A percentile compares a stretch with the other conserved stretches of the same genome.
Conservation (phyloP, 2,888 invertebrate species). For the Dynastes grantii region DNA sequence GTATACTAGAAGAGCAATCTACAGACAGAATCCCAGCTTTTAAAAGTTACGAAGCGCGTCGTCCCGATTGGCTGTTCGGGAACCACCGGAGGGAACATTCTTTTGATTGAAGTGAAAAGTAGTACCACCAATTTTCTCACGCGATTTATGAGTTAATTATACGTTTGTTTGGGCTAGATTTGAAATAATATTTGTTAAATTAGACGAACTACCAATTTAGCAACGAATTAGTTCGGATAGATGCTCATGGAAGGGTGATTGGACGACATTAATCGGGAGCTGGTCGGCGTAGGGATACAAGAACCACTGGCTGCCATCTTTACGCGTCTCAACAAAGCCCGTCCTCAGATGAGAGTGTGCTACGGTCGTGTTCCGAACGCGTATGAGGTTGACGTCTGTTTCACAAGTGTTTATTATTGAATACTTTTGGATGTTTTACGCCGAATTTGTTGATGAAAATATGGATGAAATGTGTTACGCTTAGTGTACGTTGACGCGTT, state of each 20-base stretch:
- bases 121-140: conserved; percentile 64
- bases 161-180: neutral
- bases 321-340: conserved; percentile 66
- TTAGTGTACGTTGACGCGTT: conserved; percentile 59
- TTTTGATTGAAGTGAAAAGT: conserved; percentile 64
- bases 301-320: conserved; percentile 67
- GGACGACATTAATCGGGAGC: conserved; percentile 23
- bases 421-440: conserved; percentile 43
- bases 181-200: neutral
- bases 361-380: conserved; percentile 56
- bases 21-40: conserved; percentile 35
- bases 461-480: conserved; percentile 62
- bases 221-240: neutral
- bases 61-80: conserved; percentile 50
- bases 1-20: conserved; percentile 5
- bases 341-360: conserved; percentile 58
- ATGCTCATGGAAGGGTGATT: conserved; percentile 10
- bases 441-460: conserved; percentile 47
- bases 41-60: conserved; percentile 40
- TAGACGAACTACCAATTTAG: neutral
- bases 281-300: conserved; percentile 65
- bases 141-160: conserved; percentile 38
- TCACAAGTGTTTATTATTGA: conserved; percentile 35
- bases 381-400: conserved; percentile 38
- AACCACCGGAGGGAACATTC: conserved; percentile 60